Conservation (phyloP, 2,113 vertebrate genomes). For the Phrynocephalus versicolor region DNA sequence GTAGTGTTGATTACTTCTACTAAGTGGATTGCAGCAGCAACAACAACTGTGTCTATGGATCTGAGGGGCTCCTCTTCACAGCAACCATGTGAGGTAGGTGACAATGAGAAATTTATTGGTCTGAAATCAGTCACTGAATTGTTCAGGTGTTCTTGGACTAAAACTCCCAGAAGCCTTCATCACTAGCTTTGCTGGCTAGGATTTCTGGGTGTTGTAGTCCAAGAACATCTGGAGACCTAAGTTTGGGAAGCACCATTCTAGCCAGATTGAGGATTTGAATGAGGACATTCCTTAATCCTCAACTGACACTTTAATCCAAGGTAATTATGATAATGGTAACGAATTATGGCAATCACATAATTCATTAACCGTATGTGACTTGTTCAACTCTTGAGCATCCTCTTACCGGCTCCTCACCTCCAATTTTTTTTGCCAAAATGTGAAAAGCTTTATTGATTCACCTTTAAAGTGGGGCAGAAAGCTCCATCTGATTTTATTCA, state of each 20-base stretch:
- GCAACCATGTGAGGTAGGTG: neutral
- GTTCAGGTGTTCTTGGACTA: neutral
- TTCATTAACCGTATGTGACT: no score
- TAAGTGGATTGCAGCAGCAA: conserved; percentile 1
- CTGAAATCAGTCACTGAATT: neutral
- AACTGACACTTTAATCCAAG: no score
- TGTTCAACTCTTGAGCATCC: no score
- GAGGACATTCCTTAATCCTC: no score
- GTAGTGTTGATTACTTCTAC: conserved; percentile 1
- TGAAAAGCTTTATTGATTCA: neutral
- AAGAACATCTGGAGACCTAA: no score
- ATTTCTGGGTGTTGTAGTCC: neutral
- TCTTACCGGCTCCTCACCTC: no score
- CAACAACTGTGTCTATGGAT: neutral
- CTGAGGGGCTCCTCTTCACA: neutral
- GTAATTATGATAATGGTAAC: no score
- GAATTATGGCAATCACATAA: no score
- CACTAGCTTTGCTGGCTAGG: neutral
- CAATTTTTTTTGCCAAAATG: no score
- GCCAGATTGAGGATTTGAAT: no score
- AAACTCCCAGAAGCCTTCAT: neutral
- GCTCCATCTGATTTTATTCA: neutral
- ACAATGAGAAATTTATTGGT: neutral
- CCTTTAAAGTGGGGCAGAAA: neutral
- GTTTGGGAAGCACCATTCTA: no score